Conservation (phyloP, 1,140 invertebrate genomes). For the Nephila pilipes region DNA sequence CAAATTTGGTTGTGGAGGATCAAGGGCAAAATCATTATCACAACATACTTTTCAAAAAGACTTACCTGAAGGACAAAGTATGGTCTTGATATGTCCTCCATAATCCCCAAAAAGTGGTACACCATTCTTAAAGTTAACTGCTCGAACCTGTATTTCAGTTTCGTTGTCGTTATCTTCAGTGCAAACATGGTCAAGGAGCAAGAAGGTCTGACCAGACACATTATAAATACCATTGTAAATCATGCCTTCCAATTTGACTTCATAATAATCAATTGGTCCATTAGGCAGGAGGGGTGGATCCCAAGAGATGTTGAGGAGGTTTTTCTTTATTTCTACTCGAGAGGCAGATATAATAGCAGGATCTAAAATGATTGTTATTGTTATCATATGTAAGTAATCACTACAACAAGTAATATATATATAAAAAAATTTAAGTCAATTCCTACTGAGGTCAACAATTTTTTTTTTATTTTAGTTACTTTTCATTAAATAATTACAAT, state of each 20-base stretch:
- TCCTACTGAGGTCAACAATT: too few species aligned
- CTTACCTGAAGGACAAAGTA: slow-evolving; percentile 48
- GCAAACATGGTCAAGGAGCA: not conserved
- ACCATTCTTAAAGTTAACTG: slow-evolving; percentile 42
- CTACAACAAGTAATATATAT: too few species aligned
- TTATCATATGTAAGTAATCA: not conserved
- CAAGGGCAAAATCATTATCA: too few species aligned
- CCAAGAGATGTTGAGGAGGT: slow-evolving; percentile 62
- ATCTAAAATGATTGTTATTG: slow-evolving; percentile 9
- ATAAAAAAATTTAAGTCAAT: too few species aligned
- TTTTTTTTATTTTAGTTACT: too few species aligned
- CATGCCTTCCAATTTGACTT: slow-evolving; percentile 27
- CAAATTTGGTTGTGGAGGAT: too few species aligned
- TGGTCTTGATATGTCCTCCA: slow-evolving; percentile 33
- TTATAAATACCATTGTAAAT: slow-evolving; percentile 26
- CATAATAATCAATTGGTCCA: slow-evolving; percentile 64
- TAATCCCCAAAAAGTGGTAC: slow-evolving; percentile 44
- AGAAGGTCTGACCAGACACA: slow-evolving; percentile 5
- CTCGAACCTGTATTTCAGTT: not conserved
- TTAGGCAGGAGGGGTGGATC: slow-evolving; percentile 50
- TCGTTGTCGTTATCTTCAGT: not conserved
- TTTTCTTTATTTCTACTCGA: slow-evolving; percentile 18
- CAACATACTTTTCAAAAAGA: too few species aligned
- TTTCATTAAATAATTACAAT: too few species aligned
- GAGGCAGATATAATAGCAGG: slow-evolving; percentile 51